A percentile compares a stretch with the other conserved stretches of the same genome.
phyloP scores from a whole-genome alignment of 2,888 invertebrate species.

The Drosophila peninsularis region DNA sequence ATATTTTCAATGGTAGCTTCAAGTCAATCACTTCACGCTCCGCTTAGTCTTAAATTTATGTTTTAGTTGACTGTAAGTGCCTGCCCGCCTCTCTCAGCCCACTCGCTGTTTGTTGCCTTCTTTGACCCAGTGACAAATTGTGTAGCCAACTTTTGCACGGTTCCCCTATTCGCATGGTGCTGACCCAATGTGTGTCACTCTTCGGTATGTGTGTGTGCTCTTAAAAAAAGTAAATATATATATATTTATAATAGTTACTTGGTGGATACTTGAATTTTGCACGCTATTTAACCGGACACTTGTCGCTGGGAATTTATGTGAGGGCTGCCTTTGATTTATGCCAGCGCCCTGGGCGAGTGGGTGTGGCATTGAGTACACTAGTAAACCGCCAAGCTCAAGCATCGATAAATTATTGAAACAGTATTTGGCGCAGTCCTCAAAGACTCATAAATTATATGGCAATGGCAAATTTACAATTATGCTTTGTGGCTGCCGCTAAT shows the following conservation, averaged over 20 bases:
- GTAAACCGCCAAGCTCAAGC: slow-evolving; percentile 18
- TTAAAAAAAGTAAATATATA: slow-evolving; percentile 12
- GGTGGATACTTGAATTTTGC: slow-evolving; percentile 34
- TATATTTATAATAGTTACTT: slow-evolving; percentile 24
- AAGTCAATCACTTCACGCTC: background rate
- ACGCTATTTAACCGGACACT: slow-evolving; percentile 56
- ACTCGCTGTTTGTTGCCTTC: too few species aligned
- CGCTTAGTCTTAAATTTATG: background rate
- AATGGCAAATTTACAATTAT: slow-evolving; percentile 40
- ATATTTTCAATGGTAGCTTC: background rate
- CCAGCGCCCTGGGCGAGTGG: slow-evolving; percentile 24
- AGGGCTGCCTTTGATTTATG: slow-evolving; percentile 61
- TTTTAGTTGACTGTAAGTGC: slow-evolving; percentile 13
- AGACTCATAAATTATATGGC: slow-evolving; percentile 35
- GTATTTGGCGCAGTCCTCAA: slow-evolving; percentile 28
- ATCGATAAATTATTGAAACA: slow-evolving; percentile 73
- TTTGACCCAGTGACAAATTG: slow-evolving; percentile 75
- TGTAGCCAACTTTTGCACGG: slow-evolving; percentile 58
- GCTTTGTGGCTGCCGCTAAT: slow-evolving; percentile 35
- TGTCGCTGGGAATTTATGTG: slow-evolving; percentile 65
- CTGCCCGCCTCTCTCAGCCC: slow-evolving; percentile 9
- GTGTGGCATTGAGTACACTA: slow-evolving; percentile 45
- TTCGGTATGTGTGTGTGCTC: slow-evolving; percentile 13
- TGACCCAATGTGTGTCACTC: slow-evolving; percentile 26
- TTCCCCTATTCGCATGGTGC: slow-evolving; percentile 31